Percentiles rank a stretch among this genome's conserved stretches.
Evolutionary conservation across 2,888 invertebrate genomes (phyloP).

Genomic region (Plebejus argus): DNA sequence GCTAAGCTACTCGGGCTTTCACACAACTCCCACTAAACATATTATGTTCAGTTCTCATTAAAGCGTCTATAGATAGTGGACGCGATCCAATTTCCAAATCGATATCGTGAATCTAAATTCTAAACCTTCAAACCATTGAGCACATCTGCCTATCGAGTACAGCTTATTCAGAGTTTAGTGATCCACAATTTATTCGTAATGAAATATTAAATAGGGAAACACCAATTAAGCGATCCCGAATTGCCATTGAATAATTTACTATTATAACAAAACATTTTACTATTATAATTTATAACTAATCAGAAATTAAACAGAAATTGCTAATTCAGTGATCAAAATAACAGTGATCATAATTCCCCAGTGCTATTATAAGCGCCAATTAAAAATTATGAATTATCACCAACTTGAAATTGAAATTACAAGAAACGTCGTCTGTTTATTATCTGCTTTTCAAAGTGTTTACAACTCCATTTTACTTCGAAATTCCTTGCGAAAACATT

Average conservation of each 20-base stretch:
- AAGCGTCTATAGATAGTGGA: background rate
- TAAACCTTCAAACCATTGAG: background rate
- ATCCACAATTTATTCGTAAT: background rate
- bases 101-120: background rate
- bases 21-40: background rate
- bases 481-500: conserved; percentile 1
- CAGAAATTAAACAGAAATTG: background rate
- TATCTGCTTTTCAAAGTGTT: conserved; percentile 8
- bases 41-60: background rate
- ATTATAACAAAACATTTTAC: too few species aligned
- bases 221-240: background rate
- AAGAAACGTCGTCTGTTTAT: background rate
- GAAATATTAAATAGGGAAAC: background rate
- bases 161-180: background rate
- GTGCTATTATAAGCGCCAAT: background rate
- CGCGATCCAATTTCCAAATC: background rate
- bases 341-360: background rate
- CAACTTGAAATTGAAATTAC: conserved; percentile 1
- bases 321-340: background rate
- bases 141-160: background rate
- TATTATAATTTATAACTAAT: background rate
- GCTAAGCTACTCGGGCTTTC: background rate
- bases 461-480: background rate
- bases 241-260: too few species aligned
- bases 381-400: background rate